Percentiles rank a stretch among this genome's conserved stretches.
Evolutionary conservation across 2,888 invertebrate species (phyloP).

Genomic region (Polyommatus iphigenia): DNA sequence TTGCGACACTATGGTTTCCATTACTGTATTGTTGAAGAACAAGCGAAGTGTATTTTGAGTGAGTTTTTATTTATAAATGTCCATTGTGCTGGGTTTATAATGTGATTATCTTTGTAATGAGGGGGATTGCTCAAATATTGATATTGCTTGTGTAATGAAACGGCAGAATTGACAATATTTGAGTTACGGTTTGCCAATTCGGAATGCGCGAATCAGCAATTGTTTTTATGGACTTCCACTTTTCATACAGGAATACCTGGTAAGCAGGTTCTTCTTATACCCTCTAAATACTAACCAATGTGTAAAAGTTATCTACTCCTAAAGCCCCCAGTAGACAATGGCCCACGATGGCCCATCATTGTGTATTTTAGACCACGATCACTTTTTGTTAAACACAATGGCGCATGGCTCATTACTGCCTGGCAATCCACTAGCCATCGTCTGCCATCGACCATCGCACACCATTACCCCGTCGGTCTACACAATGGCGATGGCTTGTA

Average conservation of each 20-base stretch:
- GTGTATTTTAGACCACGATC: too few species aligned
- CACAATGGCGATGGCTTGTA: too few species aligned
- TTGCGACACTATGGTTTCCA: conserved; percentile 40
- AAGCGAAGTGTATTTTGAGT: conserved; percentile 56
- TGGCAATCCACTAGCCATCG: too few species aligned
- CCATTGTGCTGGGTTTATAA: conserved; percentile 58
- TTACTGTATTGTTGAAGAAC: conserved; percentile 45
- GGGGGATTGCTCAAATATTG: conserved; percentile 67
- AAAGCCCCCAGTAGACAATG: too few species aligned
- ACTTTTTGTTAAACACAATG: too few species aligned
- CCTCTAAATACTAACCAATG: too few species aligned
- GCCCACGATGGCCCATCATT: too few species aligned
- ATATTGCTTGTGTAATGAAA: conserved; percentile 56
- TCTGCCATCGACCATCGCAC: too few species aligned
- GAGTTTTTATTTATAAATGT: conserved; percentile 62
- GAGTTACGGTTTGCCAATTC: neutral
- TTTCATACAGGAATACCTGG: neutral
- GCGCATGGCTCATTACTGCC: too few species aligned
- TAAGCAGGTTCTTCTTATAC: neutral
- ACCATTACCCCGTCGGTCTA: too few species aligned
- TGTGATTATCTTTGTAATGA: conserved; percentile 61
- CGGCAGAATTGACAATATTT: conserved; percentile 47
- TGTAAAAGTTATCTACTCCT: too few species aligned
- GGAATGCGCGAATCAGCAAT: neutral
- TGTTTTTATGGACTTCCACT: neutral